Base-by-base conservation (phyloP, 2,797 vertebrate genomes). In the Silurus lanzhouensis region DNA sequence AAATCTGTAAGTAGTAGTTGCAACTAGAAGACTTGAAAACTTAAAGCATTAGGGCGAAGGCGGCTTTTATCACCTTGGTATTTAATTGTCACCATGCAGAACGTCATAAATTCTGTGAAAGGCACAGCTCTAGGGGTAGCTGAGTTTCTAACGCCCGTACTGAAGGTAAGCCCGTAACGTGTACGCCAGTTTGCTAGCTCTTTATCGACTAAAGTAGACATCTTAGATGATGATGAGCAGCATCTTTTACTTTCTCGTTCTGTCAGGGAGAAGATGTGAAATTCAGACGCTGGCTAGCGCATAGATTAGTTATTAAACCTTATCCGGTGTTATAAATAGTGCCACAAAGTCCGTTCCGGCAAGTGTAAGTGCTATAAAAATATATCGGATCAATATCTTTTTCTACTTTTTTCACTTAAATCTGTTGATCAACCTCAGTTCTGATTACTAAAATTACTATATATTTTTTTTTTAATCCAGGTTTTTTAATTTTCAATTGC, bases 91-190 rank as follows among this genome's bases (percentile, higher is more conserved):
- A 78, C 25, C 83, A 97, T 97, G 96, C 96, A 97, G 94, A 96
- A 92, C 94, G 95, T 97, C 71, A 96, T 97, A 86, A 97, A 97
- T 91, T 96, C 96, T 17, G 95, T 97, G 90, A 97, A 96, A 91
- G 96, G 96, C 88, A 97, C 96, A 75, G 96, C 96, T 12, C 90
- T 97, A 86, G 96, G 96, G 67, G 96, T 97, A 91, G 96, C 96
- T n/a, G 96, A 97, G 93, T 97, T 96, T 91, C 93, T 96, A 86
- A 97, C 96, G 0, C 96, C 96, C 5, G 96, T 97, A 63, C 94
- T 97, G 70, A 97, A 96, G 96, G 96, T 89, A 88, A 85, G 85
- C 3, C 6, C 44, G 67, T 61, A 14, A 20, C 15, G 12, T 55
- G 85, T 48, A 83, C 83, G 84, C 52, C 15, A 19, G 20, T 31